phyloP scores from a whole-genome alignment of 2,797 vertebrate species.

The Avahi laniger region DNA sequence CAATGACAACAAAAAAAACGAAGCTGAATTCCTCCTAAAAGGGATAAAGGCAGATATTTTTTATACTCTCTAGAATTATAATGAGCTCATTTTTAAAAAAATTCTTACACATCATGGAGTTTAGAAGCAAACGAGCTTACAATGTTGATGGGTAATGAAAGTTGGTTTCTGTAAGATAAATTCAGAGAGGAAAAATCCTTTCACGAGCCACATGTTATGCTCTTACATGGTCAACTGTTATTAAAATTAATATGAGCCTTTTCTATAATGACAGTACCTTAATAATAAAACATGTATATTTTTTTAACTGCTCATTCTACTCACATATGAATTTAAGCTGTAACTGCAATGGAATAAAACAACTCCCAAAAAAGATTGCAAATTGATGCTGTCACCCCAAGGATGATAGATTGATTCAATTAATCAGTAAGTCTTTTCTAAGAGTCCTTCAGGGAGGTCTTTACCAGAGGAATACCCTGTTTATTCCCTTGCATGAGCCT shows the following conservation, averaged over 20 bases:
- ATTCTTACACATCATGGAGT: neutral
- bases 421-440: constrained; percentile 83
- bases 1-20: neutral
- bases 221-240: constrained; percentile 15
- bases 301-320: constrained; percentile 60
- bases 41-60: neutral
- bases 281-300: constrained; percentile 44
- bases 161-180: constrained; percentile 31
- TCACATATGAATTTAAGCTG: constrained; percentile 66
- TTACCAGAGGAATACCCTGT: constrained; percentile 78
- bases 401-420: constrained; percentile 86
- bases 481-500: constrained; percentile 73
- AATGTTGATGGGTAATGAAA: constrained; percentile 2
- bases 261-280: constrained; percentile 35
- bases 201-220: neutral
- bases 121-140: constrained; percentile 39
- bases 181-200: constrained; percentile 29
- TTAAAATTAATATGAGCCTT: constrained; percentile 51
- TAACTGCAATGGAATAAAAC: constrained; percentile 61
- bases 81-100: neutral
- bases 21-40: neutral
- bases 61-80: neutral
- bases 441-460: constrained; percentile 82
- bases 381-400: constrained; percentile 80
- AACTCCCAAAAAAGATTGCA: constrained; percentile 69